Base-by-base conservation (phyloP, 2,888 invertebrate genomes). In the Phaonia tiefii region DNA sequence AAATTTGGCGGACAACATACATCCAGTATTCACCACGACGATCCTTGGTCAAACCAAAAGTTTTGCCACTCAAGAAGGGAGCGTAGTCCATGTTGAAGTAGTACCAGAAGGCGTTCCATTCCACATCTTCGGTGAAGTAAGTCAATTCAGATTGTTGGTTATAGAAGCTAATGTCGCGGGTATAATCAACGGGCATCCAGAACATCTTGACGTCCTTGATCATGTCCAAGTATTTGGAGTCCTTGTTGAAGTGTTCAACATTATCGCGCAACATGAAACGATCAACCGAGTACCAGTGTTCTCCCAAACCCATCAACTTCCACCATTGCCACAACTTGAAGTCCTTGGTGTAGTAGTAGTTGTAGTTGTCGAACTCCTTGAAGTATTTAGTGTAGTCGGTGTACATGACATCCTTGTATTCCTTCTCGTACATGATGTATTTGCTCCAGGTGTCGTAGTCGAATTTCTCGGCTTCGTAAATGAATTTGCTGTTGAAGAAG, bases 71-170 rank as follows among this genome's bases (percentile, higher is more conserved):
- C 86, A 95, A 91, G 93, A 94, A 95, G 87, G 91, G 92, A 5
- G 95, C 94, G 86, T 93, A 94, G 74, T 93, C 91, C 84, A 94
- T 88, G 84, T 93, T 92, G 83, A 90, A 88, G 87, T 93, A 92
- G 89, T 93, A 94, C 91, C 95, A 94, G 87, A 92, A 93, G 25
- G 93, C 86, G 88, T 94, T 95, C 66, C 95, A 91, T 73, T 92
- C 93, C 73, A 94, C 91, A 88, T 96, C 96, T 86, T 96, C 94
- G 15, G 94, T 94, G 91, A 93, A 95, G 90, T 96, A 96, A 37
- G 92, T 91, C 56, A 96, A 84, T 11, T 92, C 89, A 74, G 92
- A 92, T 80, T 94, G 94, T 1, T 92, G 90, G 86, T 92, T 91
- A 83, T 91, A 86, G 67, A 92, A 89, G 84, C 86, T 77, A 66